Base-by-base conservation (phyloP, 2,888 invertebrate species). In the Gandaritis pyraliata region DNA sequence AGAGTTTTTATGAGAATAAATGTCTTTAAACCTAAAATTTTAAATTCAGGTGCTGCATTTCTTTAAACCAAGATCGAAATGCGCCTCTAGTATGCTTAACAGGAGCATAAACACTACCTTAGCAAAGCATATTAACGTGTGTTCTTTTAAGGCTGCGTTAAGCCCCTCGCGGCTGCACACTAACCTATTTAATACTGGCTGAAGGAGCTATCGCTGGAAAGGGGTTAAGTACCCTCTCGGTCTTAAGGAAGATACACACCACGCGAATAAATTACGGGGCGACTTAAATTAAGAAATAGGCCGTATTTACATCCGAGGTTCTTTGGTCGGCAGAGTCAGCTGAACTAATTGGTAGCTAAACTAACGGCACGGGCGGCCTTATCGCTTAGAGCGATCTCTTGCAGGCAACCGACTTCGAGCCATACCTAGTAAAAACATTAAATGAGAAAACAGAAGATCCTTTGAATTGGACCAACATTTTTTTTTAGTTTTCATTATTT, bases 121-220 rank as follows among this genome's bases (percentile, higher is more conserved):
- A 52, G 55, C 36, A 57, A 63, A 54, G 45, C 50, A 41, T 38
- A 58, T 63, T 52, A 58, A 56, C 51, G 51, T 47, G 59, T 51
- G 52, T 56, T 55, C 56, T 59, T 56, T 59, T 58, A 23, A 64
- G 45, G 36, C 38, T 51, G 41, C 54, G 50, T 29, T 16, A 53
- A 58, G 43, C 48, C 58, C 51, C 58, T 46, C 18, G 59, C 64
- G 59, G 52, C 56, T 71, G 71, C 68, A 72, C 63, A 63, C 69
- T 68, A 77, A 74, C 78, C 80, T 70, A 80, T 79, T 78, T 78
- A 72, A 73, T 75, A 80, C 75, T 71, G 72, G 72, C 71, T 71
- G 77, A 74, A 78, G 78, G 64, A 66, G 72, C 71, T 75, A 74
- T 72, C 74, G 73, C 72, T 68, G 59, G 56, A 80, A 83, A 66